Evolutionary conservation across 2,113 vertebrate species (phyloP).

Genomic region (Sterna hirundo): DNA sequence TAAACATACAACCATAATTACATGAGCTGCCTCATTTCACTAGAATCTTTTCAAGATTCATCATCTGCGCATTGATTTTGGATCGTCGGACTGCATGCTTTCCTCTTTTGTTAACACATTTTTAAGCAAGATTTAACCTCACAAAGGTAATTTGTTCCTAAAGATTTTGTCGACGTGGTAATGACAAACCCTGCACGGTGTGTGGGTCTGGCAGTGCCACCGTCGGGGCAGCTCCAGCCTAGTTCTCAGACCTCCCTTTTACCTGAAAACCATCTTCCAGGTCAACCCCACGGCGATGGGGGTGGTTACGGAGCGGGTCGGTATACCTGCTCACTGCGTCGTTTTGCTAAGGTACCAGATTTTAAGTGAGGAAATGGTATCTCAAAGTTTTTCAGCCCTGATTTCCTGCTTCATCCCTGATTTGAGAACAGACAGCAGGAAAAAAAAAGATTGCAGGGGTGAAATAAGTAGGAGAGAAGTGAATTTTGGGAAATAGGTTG

Average conservation of each 20-base stretch:
- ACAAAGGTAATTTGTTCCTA: neutral
- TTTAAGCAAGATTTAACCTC: neutral
- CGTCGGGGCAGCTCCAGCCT: neutral
- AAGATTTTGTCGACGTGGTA: neutral
- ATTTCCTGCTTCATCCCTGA: too few relatives aligned
- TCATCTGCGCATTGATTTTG: neutral
- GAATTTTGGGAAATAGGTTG: neutral
- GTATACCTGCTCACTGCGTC: accelerated
- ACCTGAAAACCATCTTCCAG: neutral
- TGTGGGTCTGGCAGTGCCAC: accelerated
- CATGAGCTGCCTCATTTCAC: conserved; percentile 10
- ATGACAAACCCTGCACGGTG: neutral
- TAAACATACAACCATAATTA: neutral
- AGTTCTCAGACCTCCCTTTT: too few relatives aligned
- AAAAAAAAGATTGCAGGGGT: neutral
- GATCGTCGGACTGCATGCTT: neutral
- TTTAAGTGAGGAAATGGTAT: neutral
- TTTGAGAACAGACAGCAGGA: neutral
- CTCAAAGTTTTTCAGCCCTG: neutral
- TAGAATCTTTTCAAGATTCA: neutral
- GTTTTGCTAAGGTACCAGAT: accelerated
- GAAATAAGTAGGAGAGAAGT: neutral
- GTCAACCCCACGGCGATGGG: accelerated
- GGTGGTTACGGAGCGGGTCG: accelerated
- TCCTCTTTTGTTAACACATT: neutral